Conservation (phyloP, 2,113 vertebrate genomes). For the Psephotus haematonotus region DNA sequence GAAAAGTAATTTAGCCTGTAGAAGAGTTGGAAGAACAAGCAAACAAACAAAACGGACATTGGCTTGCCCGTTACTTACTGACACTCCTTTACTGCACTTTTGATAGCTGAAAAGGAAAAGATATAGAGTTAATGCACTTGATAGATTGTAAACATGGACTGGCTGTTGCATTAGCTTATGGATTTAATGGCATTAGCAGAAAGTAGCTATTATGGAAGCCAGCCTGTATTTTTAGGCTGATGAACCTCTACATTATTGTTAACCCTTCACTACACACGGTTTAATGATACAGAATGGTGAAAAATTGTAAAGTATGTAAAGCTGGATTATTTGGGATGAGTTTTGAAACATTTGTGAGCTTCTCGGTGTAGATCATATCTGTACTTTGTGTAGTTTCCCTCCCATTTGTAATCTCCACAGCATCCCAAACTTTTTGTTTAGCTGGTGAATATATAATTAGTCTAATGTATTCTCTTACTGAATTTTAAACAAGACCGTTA, state of each 20-base stretch:
- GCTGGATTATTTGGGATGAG: background rate
- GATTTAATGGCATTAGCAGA: background rate
- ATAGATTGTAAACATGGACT: background rate
- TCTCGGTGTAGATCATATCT: background rate
- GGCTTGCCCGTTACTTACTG: background rate
- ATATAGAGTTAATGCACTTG: background rate
- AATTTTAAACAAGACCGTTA: conserved; percentile 87
- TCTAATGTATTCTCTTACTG: conserved; percentile 79
- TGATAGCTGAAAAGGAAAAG: background rate
- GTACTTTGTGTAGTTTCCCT: background rate
- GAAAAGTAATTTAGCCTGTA: background rate
- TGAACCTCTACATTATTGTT: background rate
- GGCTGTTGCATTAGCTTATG: background rate
- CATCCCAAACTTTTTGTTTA: conserved; percentile 74
- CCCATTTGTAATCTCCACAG: conserved; percentile 52
- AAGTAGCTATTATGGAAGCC: background rate
- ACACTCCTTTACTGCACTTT: background rate
- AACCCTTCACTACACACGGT: background rate
- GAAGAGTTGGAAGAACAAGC: background rate
- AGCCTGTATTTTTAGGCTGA: background rate
- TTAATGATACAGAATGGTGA: background rate
- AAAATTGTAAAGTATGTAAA: background rate
- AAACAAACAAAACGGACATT: background rate
- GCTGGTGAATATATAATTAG: conserved; percentile 75
- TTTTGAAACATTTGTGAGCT: background rate